Evolutionary conservation across 2,888 invertebrate genomes (phyloP), one percentile per base, ranked within the genome.

Genomic region (Ectemnius continuus): DNA sequence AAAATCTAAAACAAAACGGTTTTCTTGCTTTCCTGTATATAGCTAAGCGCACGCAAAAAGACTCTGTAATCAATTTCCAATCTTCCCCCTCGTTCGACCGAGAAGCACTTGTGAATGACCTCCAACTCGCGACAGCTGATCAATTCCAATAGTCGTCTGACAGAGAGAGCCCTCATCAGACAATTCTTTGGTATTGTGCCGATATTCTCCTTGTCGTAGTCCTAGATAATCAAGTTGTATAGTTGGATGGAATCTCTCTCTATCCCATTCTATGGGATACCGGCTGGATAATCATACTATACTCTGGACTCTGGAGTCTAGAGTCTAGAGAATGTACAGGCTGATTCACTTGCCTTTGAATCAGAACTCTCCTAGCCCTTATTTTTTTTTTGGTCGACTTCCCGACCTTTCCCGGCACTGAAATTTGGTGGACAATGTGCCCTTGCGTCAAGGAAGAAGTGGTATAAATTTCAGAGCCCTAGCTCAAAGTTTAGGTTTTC

Each of bases 51-150:
- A 80, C 93, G 94, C 82, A 94, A 92, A 84, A 96, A 94, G 13
- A 93, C 93, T 75, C 94, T 92, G 91, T 96, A 96, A 90, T 96
- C 94, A 91, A 95, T 93, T 75, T 93, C 89, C 60, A 92, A 89
- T 75, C 92, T 85, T 82, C 94, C 95, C 82, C 94, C 95, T 76
- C 94, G 93, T 83, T 93, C 93, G 81, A 94, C 93, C 59, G 94
- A 93, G 90, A 96, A 96, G 90, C 95, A 95, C 91, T 95, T 95
- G 91, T 94, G 94, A 72, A 96, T 84, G n/a, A 93, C 91, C 70
- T 95, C 94, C 20, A 95, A 92, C 90, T 96, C 96, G 45, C 93
- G 92, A 73, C 93, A 92, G 62, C 94, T 94, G 67, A 96, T 91
- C 84, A 94, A 89, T 85, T 93, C 90, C 82, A 94, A 92, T 92